A percentile compares a stretch with the other conserved stretches of the same genome.
These are phyloP conservation scores for Spongilla lacustris DNA, from an alignment of 37 sponge, comb jelly and placozoan genomes.

Conservation along the genomic window DNA sequence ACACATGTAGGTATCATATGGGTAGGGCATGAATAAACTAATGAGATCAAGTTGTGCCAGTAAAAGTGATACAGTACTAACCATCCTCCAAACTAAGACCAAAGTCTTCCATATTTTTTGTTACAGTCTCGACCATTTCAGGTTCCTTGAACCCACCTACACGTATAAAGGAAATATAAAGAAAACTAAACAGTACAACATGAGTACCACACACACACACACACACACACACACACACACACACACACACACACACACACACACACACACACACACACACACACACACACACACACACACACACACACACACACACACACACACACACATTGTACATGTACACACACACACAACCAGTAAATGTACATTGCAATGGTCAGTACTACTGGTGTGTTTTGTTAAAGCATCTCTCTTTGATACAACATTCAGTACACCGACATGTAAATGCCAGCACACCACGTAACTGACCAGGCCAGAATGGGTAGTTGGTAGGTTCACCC, in stretches of 20 bases:
- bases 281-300: no score
- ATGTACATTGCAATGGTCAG: no score
- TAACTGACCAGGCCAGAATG: slow-evolving; percentile 86
- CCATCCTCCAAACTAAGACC: slow-evolving; percentile 7
- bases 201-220: not conserved
- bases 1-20: not conserved
- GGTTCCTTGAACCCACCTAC: slow-evolving; percentile 55
- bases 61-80: not conserved
- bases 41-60: not conserved
- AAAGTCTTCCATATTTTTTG: not conserved
- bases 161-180: no score
- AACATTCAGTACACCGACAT: no score
- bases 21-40: not conserved
- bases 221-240: no score
- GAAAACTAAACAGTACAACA: not conserved
- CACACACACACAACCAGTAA: no score
- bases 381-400: no score
- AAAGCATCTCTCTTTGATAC: no score
- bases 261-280: no score
- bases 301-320: no score
- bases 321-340: not conserved
- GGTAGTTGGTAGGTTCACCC: slow-evolving; percentile 71
- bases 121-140: slow-evolving; percentile 3
- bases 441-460: no score
- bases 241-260: no score